Evolutionary conservation across 2,113 vertebrate species (phyloP), one percentile per base, ranked within the genome.

Genomic region (Holacanthus passer): DNA sequence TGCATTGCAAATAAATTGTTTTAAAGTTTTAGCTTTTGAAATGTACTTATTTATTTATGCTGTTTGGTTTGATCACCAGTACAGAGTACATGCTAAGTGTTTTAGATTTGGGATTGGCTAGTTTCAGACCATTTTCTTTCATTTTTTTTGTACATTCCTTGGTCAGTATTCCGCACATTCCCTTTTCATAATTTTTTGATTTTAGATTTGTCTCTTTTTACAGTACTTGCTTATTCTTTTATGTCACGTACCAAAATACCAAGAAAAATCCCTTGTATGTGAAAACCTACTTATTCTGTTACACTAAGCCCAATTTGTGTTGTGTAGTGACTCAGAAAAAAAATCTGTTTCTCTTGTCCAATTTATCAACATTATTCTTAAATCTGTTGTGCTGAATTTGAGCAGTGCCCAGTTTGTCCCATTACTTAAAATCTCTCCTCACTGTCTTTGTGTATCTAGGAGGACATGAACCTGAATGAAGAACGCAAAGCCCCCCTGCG

Each of bases 381-480:
- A 45, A n/a, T n/a, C n/a, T n/a, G n/a, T n/a, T n/a, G n/a, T n/a
- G n/a, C n/a, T n/a, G n/a, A 37, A 29, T 64, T 31, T 62, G 7
- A 3, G 39, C 8, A 16, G 8, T 45, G 22, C 11, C 11, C 32
- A 17, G 20, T 65, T 11, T 79, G 19, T 59, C 2, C 19, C 17
- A 37, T 73, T 11, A 24, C 29, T 24, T 52, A 5, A 19, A 4
- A 7, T 35, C 35, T 48, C 10, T 65, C 31, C 9, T 78, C 12
- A 1, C 65, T 75, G 24, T 69, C 4, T 72, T 7, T 71, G 31
- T 70, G 13, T 37, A 2, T 87, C 0, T 85, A 99, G 98, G 98
- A 99, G 92, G 98, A 99, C 93, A 99, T 99, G 98, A 99, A 99
- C 94, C 94, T 99, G 79, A 99, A 97, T 17, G 98, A 99, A 91